Base-by-base conservation (phyloP, 2,888 invertebrate species). In the Drosophila flavopinicola region DNA sequence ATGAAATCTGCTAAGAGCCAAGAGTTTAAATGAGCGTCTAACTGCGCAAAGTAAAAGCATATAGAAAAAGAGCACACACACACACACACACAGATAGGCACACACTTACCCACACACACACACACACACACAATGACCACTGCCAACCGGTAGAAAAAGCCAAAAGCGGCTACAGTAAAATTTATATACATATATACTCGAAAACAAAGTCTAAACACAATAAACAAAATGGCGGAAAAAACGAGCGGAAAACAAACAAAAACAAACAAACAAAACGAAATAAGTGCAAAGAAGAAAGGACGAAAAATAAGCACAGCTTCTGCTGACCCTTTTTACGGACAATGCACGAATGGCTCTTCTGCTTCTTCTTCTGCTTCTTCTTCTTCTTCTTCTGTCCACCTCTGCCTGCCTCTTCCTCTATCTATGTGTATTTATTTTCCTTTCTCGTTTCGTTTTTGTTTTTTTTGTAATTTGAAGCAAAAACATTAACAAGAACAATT, bases 401-500 rank as follows among this genome's bases (percentile, higher is more conserved):
- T 5, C 11, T 10, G 23, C 7, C 11, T 9, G 24, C 1, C 24
- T 10, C 10, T 13, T 15, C 0, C 10, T 5, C 10, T 41, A 25
- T 5, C 15, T 5, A 6, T 10, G 1, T n/a, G 10, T 45, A 10
- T 10, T 15, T 41, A 11, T 53, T 13, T 37, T 15, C 10, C 38
- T 23, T 6, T 37, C 42, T 57, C 4, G 3, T 20, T 24, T 53
- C 13, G 23, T 23, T 30, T 15, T 57, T 41, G 17, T 57, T 52
- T 7, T 63, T 20, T 52, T 44, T 59, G 63, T 75, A 75, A 68
- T 71, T 74, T 60, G 15, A 68, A 72, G 61, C 66, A 66, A 75
- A 86, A 75, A 63, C 82, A 87, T 85, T 85, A 75, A 82, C 87
- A 78, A 85, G 75, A 85, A 85, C 87, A 82, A 87, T 87, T 85